Percentiles rank a stretch among this genome's conserved stretches.
Evolutionary conservation across 1,140 invertebrate genomes (phyloP).

Genomic region (Heliconius congener): DNA sequence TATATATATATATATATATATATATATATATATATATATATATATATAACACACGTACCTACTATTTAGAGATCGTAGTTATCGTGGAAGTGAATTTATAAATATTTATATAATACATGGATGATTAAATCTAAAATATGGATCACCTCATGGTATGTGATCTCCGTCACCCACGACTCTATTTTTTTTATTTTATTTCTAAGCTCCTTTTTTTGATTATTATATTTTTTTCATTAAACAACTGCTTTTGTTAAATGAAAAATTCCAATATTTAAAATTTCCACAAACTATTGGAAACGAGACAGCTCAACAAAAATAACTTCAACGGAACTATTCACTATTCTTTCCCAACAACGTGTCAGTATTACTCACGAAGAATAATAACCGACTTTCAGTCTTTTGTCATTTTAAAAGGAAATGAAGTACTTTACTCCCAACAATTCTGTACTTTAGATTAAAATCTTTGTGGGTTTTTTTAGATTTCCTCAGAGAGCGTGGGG

Average conservation of each 20-base stretch:
- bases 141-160: no score
- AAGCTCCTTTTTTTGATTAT: no score
- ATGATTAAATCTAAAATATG: no score
- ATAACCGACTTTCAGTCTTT: conserved; percentile 15
- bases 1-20: no score
- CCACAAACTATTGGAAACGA: conserved; percentile 4
- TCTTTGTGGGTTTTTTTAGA: conserved; percentile 26
- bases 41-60: no score
- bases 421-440: conserved; percentile 15
- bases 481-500: conserved; percentile 18
- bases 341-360: conserved; percentile 16
- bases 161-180: no score
- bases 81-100: no score
- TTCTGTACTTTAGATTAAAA: conserved; percentile 26
- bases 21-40: no score
- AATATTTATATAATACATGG: no score
- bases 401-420: conserved; percentile 25
- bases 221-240: no score
- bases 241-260: neutral
- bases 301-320: neutral
- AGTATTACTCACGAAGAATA: conserved; percentile 25
- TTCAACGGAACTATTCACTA: neutral
- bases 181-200: no score
- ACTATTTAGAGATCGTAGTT: no score
- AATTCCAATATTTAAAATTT: neutral